Base-by-base conservation (phyloP, 2,888 invertebrate genomes). In the Phanerotoma sp. region DNA sequence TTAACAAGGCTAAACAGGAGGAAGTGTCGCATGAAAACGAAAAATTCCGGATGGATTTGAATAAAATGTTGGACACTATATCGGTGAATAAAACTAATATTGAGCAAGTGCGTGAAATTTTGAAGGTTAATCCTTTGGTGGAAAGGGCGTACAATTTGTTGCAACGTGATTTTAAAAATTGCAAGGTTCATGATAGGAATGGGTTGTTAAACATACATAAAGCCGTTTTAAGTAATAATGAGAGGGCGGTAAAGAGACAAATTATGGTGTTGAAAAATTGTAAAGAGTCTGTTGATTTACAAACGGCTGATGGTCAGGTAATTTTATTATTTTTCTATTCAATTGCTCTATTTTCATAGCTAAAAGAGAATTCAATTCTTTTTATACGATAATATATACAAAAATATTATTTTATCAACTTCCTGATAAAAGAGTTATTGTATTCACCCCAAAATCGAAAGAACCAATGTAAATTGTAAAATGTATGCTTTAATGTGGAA, bases 201-300 rank as follows among this genome's bases (percentile, higher is more conserved):
- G 76, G 76, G 9, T 51, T 66, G 46, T 48, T 74, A 16, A 68
- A 62, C 7, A 70, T 76, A 57, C 76, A 76, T 47, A 66, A 46
- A 50, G 73, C 74, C 3, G 70, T 74, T 7, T 6, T 70, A 1
- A 45, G 50, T 9, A 46, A 71, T 45, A 52, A 66, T 5, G 5
- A 61, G 0, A 21, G 25, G 4, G 58, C 63, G 25, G 61, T 74
- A 7, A 51, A 58, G 35, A 69, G 69, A 47, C 62, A 71, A 4
- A 10, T 74, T 5, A 35, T 70, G 18, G 54, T 74, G 35, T 58
- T 74, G 18, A 47, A 61, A 45, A 62, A 59, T n/a, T 58, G 58
- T 13, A 63, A 66, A 30, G 56, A 62, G 35, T 61, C 51, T 41
- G 56, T 71, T 3, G 73, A 76, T 51, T 35, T 69, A 11, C 53